Evolutionary conservation across 2,888 invertebrate genomes (phyloP), one percentile per base, ranked within the genome.

Genomic region (Scrobipalpa atriplicella): DNA sequence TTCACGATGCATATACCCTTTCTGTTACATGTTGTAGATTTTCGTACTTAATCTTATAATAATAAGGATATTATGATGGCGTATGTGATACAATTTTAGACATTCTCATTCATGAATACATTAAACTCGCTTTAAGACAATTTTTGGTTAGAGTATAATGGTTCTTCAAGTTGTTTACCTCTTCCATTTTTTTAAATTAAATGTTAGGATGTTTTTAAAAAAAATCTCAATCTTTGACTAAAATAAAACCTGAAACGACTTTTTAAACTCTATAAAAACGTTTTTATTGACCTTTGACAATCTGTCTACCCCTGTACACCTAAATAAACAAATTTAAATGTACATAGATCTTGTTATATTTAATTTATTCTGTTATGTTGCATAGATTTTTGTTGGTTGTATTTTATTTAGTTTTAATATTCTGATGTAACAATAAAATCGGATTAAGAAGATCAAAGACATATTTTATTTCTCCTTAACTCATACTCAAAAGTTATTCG

Each of bases 281-380:
- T 29, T 29, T 29, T 29, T 29, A 29, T 29, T 3, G 29, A 29
- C 29, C 29, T 29, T 29, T 29, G 29, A 29, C 29, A 29, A 3
- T 29, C 29, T 29, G 29, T 29, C 29, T 5, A 29, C 29, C 29
- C 5, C 5, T 29, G 29, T 29, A 29, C 5, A 29, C 5, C 29
- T 29, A 29, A 47, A 47, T 1, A n/a, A 47, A 47, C 10, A 47
- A 47, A 8, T 3, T n/a, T 3, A 47, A 47, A 16, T 47, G 47
- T 47, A 47, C 5, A 56, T 21, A 21, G 21, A 21, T 19, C 54
- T 38, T 38, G 29, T 21, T 47, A 62, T 47, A 54, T 16, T 29
- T 58, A 58, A 38, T 58, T 58, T 58, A 58, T 58, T 38, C 38
- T 58, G 58, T 58, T 58, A 29, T 58, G 36, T 58, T 58, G 58